A percentile compares a stretch with the other conserved stretches of the same genome.
These are phyloP conservation scores for Eupithecia tripunctaria DNA, from an alignment of 2,888 invertebrate species.

Conservation along the genomic window DNA sequence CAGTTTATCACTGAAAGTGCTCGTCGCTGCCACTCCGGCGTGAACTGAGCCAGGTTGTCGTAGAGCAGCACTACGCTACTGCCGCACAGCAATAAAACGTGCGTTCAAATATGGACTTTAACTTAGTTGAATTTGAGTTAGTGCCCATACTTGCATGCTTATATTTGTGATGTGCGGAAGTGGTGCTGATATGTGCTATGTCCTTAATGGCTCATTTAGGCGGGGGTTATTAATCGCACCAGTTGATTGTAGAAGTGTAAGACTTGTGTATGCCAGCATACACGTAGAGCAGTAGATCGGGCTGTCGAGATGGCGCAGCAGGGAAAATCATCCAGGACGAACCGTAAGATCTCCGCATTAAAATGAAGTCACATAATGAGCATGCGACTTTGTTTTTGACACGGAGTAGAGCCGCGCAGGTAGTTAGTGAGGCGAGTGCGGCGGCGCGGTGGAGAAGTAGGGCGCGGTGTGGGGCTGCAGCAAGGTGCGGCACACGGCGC, in stretches of 20 bases:
- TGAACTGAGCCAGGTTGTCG: not conserved
- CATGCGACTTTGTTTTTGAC: too few species aligned
- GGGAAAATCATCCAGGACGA: not conserved
- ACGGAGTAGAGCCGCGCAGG: too few species aligned
- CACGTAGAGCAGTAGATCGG: not conserved
- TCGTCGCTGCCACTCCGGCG: not conserved
- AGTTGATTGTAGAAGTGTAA: not conserved
- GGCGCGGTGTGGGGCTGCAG: constrained; percentile 95
- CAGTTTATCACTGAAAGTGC: too few species aligned
- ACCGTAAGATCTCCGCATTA: not conserved
- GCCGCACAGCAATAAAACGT: too few species aligned
- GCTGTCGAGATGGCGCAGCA: too few species aligned
- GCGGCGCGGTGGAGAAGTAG: constrained; percentile 94
- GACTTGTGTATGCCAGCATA: not conserved
- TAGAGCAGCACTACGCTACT: too few species aligned
- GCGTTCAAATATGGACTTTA: too few species aligned
- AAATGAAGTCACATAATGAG: not conserved
- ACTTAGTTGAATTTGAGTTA: too few species aligned
- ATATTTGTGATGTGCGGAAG: not conserved
- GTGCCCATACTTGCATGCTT: too few species aligned
- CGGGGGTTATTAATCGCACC: not conserved
- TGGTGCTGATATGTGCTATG: not conserved
- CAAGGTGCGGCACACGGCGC: constrained; percentile 98
- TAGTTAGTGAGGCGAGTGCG: constrained; percentile 78
- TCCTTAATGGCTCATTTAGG: not conserved